Base-by-base conservation (phyloP, 2,888 invertebrate species). In the Abrostola tripartita region DNA sequence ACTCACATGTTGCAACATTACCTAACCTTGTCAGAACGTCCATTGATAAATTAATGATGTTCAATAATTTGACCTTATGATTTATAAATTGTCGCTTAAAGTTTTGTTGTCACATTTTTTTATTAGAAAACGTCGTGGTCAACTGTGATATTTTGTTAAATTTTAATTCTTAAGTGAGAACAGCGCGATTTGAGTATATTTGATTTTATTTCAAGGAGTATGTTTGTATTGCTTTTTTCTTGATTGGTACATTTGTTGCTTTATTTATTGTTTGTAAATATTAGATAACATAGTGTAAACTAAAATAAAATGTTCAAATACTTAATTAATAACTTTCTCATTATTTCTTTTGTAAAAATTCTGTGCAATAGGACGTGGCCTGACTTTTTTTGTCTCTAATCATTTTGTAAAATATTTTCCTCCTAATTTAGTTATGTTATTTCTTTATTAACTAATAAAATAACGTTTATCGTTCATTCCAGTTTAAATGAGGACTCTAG, bases 131-230 rank as follows among this genome's bases (percentile, higher is more conserved):
- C 90, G 89, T 93, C 94, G 93, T 94, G 92, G 93, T 93, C 91
- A 92, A 90, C 94, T 94, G 94, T 94, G 94, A 94, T 94, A 94
- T 94, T 94, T 93, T 92, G 93, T 94, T 94, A 92, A 93, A 93
- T 90, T 92, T 92, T 90, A 76, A 90, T 92, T 91, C 88, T 87
- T 93, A 92, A 89, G 91, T 88, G 85, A 83, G 87, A 60, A 86
- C 88, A 88, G 79, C 83, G 83, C 85, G 85, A 86, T 88, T 86
- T 88, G 81, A 81, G 82, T 80, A 81, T 86, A 84, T 84, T 86
- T 86, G 81, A 75, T 84, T 87, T 78, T 67, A 71, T 58, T 72
- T 83, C 78, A 77, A 78, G 83, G 69, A 83, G 82, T 86, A 84
- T 86, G 82, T 82, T 85, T 89, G 84, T 79, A 84, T 75, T 80